Percentiles rank a stretch among this genome's conserved stretches.
Evolutionary conservation across 2,888 invertebrate species (phyloP).

Genomic region (Kryphioiulus occultus): DNA sequence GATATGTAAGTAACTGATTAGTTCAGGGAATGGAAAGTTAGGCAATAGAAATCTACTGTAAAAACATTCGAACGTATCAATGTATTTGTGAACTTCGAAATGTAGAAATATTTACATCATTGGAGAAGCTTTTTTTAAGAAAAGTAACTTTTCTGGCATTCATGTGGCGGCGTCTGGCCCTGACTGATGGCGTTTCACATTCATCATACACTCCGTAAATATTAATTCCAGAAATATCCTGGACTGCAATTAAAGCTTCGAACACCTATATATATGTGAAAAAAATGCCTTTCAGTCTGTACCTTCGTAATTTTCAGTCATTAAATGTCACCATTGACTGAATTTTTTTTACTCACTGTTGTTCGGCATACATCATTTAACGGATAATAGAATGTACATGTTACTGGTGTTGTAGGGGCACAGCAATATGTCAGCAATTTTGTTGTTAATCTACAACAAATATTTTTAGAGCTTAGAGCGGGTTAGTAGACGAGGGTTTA

Average conservation of each 20-base stretch:
- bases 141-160: neutral
- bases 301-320: neutral
- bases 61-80: too few species aligned
- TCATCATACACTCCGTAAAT: neutral
- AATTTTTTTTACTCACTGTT: neutral
- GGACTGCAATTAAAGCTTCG: neutral
- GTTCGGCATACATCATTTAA: slow-evolving; percentile 3
- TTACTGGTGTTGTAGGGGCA: neutral
- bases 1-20: neutral
- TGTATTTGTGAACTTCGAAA: too few species aligned
- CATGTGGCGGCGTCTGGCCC: neutral
- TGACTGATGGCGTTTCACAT: neutral
- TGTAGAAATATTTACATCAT: neutral
- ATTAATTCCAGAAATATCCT: neutral
- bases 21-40: neutral
- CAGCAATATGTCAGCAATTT: slow-evolving; percentile 20
- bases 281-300: neutral
- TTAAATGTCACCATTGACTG: too few species aligned
- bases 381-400: slow-evolving; percentile 36
- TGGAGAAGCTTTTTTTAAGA: neutral
- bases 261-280: neutral
- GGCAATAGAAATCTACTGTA: too few species aligned
- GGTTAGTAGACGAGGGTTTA: too few species aligned
- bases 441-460: slow-evolving; percentile 57
- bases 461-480: too few species aligned